These are phyloP conservation scores for Mycalesis mineus DNA, from an alignment of 2,888 invertebrate species.

Conservation along the genomic window DNA sequence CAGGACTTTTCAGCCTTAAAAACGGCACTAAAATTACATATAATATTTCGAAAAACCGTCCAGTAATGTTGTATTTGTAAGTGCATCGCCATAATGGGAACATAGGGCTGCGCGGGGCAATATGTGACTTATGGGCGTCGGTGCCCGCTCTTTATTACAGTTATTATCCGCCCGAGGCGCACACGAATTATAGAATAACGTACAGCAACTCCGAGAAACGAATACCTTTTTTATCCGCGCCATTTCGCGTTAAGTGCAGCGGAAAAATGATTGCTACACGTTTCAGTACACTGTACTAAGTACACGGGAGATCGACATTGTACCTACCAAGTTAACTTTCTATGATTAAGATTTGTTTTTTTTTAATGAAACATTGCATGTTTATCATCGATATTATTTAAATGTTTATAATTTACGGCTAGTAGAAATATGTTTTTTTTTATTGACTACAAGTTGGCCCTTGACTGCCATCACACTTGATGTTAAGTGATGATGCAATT, in stretches of 20 bases:
- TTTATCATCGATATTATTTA: too few species aligned
- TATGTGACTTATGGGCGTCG: slow-evolving; percentile 59
- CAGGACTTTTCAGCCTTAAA: too few species aligned
- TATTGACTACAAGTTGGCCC: too few species aligned
- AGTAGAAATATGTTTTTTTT: too few species aligned
- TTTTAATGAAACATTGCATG: too few species aligned
- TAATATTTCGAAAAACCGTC: slow-evolving; percentile 27
- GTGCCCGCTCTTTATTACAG: slow-evolving; percentile 58
- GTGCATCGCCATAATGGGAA: slow-evolving; percentile 38
- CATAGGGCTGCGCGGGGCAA: slow-evolving; percentile 30
- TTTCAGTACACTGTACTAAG: neutral
- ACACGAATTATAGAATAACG: slow-evolving; percentile 55
- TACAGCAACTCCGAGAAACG: slow-evolving; percentile 30
- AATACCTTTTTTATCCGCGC: slow-evolving; percentile 38
- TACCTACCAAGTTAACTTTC: too few species aligned
- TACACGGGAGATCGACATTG: neutral
- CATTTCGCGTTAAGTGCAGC: slow-evolving; percentile 32
- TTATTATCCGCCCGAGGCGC: slow-evolving; percentile 57
- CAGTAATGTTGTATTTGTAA: slow-evolving; percentile 31
- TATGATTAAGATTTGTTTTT: too few species aligned
- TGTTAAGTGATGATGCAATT: too few species aligned
- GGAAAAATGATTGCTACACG: slow-evolving; percentile 6
- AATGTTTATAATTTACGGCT: too few species aligned
- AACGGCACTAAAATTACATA: too few species aligned
- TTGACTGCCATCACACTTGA: too few species aligned